These are phyloP conservation scores for Palythoa heliodiscus DNA, from an alignment of 92 coral and sea anemone species.

Conservation along the genomic window DNA sequence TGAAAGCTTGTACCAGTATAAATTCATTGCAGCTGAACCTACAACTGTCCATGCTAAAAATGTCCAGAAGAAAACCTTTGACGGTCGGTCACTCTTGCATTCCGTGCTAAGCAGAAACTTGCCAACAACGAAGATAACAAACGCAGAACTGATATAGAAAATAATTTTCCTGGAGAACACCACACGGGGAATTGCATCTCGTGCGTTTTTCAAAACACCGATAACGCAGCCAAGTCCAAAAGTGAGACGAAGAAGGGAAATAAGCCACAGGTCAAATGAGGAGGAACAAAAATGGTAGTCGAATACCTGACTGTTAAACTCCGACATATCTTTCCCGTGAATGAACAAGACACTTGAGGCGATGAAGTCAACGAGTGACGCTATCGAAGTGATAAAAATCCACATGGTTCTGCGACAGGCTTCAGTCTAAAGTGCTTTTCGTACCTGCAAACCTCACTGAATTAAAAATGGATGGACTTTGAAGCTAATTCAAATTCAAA, in stretches of 20 bases:
- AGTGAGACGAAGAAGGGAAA: slow-evolving; percentile 64
- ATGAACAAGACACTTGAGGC: slow-evolving; percentile 61
- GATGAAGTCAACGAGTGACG: slow-evolving; percentile 56
- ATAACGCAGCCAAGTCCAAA: slow-evolving; percentile 70
- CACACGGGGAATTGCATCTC: slow-evolving; percentile 75
- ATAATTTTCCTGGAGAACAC: slow-evolving; percentile 57
- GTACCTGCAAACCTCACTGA: background rate
- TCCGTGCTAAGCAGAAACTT: slow-evolving; percentile 91
- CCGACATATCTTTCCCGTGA: slow-evolving; percentile 70
- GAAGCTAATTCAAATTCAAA: no score
- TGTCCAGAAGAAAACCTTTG: slow-evolving; percentile 77
- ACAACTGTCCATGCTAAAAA: slow-evolving; percentile 66
- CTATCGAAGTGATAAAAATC: slow-evolving; percentile 18
- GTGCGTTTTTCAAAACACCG: slow-evolving; percentile 60
- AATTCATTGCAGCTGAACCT: slow-evolving; percentile 57
- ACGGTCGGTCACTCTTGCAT: slow-evolving; percentile 49
- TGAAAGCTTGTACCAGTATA: slow-evolving; percentile 73
- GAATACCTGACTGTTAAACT: slow-evolving; percentile 34
- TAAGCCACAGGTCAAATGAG: slow-evolving; percentile 82
- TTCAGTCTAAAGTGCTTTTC: slow-evolving; percentile 8
- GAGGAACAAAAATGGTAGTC: slow-evolving; percentile 77
- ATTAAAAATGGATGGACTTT: no score
- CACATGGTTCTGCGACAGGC: background rate
- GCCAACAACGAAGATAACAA: slow-evolving; percentile 64
- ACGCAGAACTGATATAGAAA: slow-evolving; percentile 56